Base-by-base conservation (phyloP, 2,113 vertebrate genomes). In the Bos javanicus region DNA sequence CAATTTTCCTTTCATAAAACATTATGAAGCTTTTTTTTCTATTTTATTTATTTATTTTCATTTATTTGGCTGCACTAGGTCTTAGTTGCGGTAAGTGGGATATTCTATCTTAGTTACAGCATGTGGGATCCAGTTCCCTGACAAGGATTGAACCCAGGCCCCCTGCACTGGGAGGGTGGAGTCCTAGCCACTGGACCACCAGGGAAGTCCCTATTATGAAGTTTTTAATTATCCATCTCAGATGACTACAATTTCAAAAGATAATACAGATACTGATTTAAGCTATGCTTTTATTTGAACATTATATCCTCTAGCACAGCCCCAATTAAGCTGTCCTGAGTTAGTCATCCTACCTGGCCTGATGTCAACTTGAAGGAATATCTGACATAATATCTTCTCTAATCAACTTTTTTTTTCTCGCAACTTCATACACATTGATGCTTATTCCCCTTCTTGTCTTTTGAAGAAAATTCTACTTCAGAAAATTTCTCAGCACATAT, bases 401-500 rank as follows among this genome's bases (percentile, higher is more conserved):
- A 93, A 64, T 90, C 33, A 52, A 64, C 64, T 71, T 36, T 54
- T 50, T 84, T 87, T 87, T 74, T 83, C 88, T 93, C 80, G 6
- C 16, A 95, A 92, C 9, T 93, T 84, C 50, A 82, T 15, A 43
- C 10, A 80, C 21, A 94, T 4, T 81, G 19, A 92, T 89, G 26
- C 6, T 56, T 52, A 67, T n/a, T 54, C 33, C 33, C 33, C 21
- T 56, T 83, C 30, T 52, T 83, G 56, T 25, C 81, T 56, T 88
- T 64, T 94, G 28, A 96, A 89, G 67, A 67, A 95, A 97, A 89
- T 62, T 91, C 52, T 48, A 89, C 64, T 96, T 88, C 64, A 94
- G n/a, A 87, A 90, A 94, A 67, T 48, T 36, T 94, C 50, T 92
- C 50, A 54, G 21, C 48, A 83, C 11, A 13, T 52, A 89, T 33